Base-by-base conservation (phyloP, 1,140 invertebrate species). In the Diuraphis noxia region DNA sequence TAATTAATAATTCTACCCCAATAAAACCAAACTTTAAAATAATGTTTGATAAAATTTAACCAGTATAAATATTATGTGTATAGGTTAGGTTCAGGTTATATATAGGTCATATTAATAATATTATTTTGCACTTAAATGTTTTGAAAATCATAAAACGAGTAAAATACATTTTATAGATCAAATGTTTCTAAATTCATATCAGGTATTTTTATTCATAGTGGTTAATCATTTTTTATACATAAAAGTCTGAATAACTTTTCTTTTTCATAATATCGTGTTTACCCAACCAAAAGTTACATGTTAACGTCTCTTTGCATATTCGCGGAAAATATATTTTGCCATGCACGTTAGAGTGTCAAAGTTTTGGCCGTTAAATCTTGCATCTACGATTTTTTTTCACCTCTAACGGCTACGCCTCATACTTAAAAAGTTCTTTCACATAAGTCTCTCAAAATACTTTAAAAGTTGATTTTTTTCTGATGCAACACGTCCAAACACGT, bases 241-340 rank as follows among this genome's bases (percentile, higher is more conserved):
- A 86, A 86, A 87, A 43, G 91, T 85, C 56, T 34, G 4, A 25
- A 25, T 38, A 87, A 36, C 38, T 84, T 92, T 87, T 84, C 30
- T 85, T 72, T 56, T 46, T 86, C 17, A 77, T 38, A 88, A 43
- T 86, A 91, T 92, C 86, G 41, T 92, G 56, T 92, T 91, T 92
- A 63, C 38, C 82, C 84, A 49, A 92, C 90, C 90, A 77, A 92
- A 86, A 79, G 88, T 81, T 90, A 90, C 72, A 79, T 43, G 88
- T 79, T 89, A 89, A 89, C 38, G 87, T 89, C 63, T 88, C 52
- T 79, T 77, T 89, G 40, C 72, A 79, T 90, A 90, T 79, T 90
- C 72, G 38, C n/a, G 40, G 41, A 90, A 90, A 49, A 90, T 81
- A 77, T 46, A 46, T 89, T 89, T 77, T 77, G 38, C 41, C 38